phyloP scores from a whole-genome alignment of 2,888 invertebrate species.

The Eupelmus urozonus region DNA sequence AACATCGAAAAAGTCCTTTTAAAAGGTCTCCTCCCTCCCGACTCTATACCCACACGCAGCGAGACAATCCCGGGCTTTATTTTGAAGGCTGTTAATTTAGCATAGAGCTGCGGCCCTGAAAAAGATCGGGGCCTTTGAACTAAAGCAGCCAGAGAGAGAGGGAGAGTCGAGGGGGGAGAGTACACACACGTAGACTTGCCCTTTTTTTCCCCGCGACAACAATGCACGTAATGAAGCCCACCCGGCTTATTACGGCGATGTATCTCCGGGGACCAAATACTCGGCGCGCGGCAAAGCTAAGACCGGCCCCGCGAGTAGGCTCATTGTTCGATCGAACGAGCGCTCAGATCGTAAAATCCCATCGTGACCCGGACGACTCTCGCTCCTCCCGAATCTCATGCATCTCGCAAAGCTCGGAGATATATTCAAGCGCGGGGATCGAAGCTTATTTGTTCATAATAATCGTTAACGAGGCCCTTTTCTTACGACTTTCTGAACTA shows the following conservation, averaged over 20 bases:
- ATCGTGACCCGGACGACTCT: conserved; percentile 63
- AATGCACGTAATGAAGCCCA: conserved; percentile 75
- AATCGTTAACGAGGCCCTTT: conserved; percentile 63
- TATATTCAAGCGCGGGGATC: too few relatives aligned
- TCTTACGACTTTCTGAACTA: too few relatives aligned
- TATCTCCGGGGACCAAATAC: conserved; percentile 69
- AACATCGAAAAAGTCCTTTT: conserved; percentile 31
- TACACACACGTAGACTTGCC: neutral
- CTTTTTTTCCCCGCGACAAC: conserved; percentile 65
- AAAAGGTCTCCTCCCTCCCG: neutral
- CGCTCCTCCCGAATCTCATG: conserved; percentile 49
- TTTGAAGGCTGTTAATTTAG: conserved; percentile 54
- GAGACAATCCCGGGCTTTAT: neutral
- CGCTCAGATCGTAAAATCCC: conserved; percentile 67
- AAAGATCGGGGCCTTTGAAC: conserved; percentile 49
- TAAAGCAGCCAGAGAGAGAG: conserved; percentile 42
- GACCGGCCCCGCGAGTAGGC: conserved; percentile 61
- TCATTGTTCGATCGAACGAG: conserved; percentile 70
- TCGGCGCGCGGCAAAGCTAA: too few relatives aligned
- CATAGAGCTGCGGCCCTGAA: conserved; percentile 31
- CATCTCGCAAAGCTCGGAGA: conserved; percentile 31
- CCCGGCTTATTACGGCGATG: conserved; percentile 73
- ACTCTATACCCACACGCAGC: neutral
- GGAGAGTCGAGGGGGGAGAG: conserved; percentile 29
- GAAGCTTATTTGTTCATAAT: conserved; percentile 64